Conservation (phyloP, 2,113 vertebrate species). For the Dipodomys ordii region DNA sequence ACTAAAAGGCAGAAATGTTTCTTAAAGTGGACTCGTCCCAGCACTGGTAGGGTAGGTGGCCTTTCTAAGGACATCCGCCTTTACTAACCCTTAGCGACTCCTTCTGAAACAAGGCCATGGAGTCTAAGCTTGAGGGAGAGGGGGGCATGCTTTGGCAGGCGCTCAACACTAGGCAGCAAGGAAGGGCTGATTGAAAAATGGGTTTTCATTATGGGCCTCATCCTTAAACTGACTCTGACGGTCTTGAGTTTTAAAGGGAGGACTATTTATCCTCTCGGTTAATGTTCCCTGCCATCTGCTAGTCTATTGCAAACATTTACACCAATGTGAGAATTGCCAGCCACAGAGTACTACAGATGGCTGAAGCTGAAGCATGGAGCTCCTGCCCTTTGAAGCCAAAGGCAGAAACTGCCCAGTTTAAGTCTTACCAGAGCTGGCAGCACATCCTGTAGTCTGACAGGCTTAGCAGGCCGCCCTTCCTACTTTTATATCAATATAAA, state of each 20-base stretch:
- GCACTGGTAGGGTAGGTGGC: not conserved
- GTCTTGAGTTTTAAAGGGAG: not conserved
- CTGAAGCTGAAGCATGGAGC: not conserved
- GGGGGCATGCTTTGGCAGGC: not conserved
- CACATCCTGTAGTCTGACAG: not conserved
- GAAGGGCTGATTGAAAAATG: not conserved
- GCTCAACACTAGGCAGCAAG: not conserved
- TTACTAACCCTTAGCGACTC: not conserved
- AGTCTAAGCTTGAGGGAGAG: not conserved
- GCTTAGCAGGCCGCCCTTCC: not conserved
- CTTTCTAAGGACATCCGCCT: not conserved
- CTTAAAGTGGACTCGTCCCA: not conserved
- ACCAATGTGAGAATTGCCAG: not conserved
- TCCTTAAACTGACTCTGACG: not conserved
- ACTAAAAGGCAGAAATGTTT: not conserved
- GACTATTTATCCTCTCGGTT: not conserved
- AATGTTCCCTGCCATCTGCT: not conserved
- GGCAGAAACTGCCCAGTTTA: accelerated
- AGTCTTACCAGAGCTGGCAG: not conserved
- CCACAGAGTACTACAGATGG: not conserved
- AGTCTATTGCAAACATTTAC: not conserved
- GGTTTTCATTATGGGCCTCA: not conserved
- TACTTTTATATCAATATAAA: constrained; percentile 34
- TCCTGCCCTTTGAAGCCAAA: constrained; percentile 27
- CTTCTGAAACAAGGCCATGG: not conserved